Percentiles rank a stretch among this genome's conserved stretches.
Evolutionary conservation across 2,797 vertebrate genomes (phyloP).

Genomic region (Echiichthys vipera): DNA sequence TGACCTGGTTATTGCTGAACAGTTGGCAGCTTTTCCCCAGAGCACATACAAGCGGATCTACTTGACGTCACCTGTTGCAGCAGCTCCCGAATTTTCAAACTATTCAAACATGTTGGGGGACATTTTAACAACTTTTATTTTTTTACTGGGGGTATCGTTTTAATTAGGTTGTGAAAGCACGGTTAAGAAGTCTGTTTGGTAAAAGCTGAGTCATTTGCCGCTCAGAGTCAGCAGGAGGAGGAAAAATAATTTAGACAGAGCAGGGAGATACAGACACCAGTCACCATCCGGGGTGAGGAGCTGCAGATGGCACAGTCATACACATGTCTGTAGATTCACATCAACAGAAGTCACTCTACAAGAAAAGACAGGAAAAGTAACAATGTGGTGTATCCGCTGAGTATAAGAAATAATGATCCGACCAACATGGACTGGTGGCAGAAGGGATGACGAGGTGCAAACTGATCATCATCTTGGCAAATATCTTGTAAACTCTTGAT

Average conservation of each 20-base stretch:
- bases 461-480: constrained; percentile 32
- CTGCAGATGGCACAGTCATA: constrained; percentile 6
- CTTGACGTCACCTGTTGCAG: not conserved
- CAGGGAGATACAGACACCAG: constrained; percentile 21
- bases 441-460: constrained; percentile 6
- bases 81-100: not conserved
- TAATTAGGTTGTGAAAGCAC: not conserved
- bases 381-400: not conserved
- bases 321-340: not conserved
- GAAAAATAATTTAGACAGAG: constrained; percentile 18
- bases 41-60: not conserved
- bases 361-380: not conserved
- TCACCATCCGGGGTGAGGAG: constrained; percentile 20
- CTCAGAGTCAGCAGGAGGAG: constrained; percentile 17
- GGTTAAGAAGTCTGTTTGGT: constrained; percentile 6
- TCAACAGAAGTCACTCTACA: not conserved
- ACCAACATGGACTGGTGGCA: not conserved
- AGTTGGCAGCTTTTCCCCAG: not conserved
- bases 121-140: not conserved
- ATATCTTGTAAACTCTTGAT: constrained; percentile 38
- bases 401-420: not conserved
- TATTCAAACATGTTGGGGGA: not conserved
- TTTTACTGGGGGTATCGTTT: not conserved
- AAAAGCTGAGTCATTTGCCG: constrained; percentile 6
- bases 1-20: not conserved